A percentile compares a stretch with the other conserved stretches of the same genome.
These are phyloP conservation scores for Pituophis catenifer DNA, from an alignment of 2,113 vertebrate genomes.

Conservation along the genomic window DNA sequence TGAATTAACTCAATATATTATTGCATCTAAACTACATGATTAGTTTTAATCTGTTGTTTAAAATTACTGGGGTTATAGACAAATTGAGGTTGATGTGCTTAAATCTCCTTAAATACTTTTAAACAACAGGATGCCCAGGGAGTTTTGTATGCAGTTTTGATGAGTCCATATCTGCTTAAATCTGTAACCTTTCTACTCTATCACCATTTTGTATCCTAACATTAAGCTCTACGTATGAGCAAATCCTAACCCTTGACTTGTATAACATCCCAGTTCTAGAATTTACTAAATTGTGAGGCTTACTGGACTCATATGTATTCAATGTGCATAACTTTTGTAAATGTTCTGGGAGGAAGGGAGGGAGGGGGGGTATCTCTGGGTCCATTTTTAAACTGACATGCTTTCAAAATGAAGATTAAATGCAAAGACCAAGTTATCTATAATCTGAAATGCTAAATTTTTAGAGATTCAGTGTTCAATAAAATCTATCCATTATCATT, in stretches of 20 bases:
- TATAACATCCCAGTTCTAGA: neutral
- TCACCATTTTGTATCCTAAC: neutral
- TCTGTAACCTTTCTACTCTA: neutral
- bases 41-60: neutral
- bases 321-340: neutral
- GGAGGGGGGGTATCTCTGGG: neutral
- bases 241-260: neutral
- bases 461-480: neutral
- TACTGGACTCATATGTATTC: neutral
- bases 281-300: neutral
- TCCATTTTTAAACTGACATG: neutral
- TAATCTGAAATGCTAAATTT: neutral
- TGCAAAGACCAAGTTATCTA: neutral
- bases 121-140: neutral
- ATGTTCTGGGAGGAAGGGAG: neutral
- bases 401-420: neutral
- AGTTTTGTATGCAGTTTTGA: neutral
- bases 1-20: neutral
- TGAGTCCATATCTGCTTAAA: neutral
- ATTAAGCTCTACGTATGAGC: neutral
- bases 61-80: neutral
- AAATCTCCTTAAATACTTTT: neutral
- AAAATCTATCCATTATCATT: neutral
- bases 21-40: neutral
- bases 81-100: neutral